phyloP scores from a whole-genome alignment of 2,113 vertebrate genomes.

The Pandion haliaetus region DNA sequence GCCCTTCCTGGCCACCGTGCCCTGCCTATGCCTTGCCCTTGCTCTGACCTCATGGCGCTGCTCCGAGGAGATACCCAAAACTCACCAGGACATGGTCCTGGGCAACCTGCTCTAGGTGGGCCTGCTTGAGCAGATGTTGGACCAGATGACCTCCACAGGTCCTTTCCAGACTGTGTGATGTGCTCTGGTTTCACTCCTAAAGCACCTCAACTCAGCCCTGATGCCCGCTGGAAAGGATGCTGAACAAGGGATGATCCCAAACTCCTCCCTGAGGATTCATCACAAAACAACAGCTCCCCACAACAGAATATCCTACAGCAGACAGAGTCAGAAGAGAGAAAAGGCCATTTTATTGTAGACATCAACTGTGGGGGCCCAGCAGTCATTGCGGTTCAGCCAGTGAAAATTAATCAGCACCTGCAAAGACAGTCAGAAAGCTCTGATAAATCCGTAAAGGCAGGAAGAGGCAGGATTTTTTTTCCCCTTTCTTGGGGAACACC shows the following conservation, averaged over 20 bases:
- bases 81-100: background rate
- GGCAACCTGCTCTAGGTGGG: background rate
- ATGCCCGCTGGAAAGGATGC: background rate
- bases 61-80: background rate
- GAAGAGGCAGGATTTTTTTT: background rate
- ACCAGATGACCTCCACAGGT: background rate
- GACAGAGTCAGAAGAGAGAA: background rate
- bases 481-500: background rate
- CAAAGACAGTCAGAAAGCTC: background rate
- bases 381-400: background rate
- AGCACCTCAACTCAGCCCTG: background rate
- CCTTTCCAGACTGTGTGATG: background rate
- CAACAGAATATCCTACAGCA: background rate
- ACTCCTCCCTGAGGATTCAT: background rate
- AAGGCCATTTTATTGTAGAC: background rate
- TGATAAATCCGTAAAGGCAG: background rate
- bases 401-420: too few species aligned
- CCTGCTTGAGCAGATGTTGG: background rate
- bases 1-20: background rate
- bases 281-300: background rate
- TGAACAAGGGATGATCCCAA: background rate
- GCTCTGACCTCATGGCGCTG: background rate
- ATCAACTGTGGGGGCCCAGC: fast-evolving
- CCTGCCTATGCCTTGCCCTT: background rate
- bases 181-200: background rate